phyloP scores from a whole-genome alignment of 2,113 vertebrate species.

The Oreochromis aureus region DNA sequence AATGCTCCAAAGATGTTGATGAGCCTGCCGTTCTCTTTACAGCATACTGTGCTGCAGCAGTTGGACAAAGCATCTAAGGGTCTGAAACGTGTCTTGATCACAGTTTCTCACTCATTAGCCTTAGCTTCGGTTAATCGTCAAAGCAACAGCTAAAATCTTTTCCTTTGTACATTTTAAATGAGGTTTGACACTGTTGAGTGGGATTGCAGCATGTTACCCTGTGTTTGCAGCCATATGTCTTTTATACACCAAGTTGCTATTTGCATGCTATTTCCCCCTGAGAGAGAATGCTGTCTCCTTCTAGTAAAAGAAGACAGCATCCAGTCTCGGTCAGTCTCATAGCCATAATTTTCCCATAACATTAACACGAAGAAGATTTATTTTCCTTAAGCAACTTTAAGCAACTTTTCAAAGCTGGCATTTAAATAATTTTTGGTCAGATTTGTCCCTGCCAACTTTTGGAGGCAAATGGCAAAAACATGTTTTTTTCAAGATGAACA shows the following conservation, averaged over 20 bases:
- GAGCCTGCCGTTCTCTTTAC: neutral
- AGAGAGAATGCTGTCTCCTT: neutral
- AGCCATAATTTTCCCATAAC: neutral
- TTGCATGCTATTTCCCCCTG: neutral
- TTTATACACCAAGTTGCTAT: neutral
- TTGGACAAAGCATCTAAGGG: neutral
- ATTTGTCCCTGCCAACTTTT: neutral
- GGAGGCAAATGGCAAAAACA: neutral
- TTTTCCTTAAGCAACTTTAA: neutral
- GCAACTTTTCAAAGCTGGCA: neutral
- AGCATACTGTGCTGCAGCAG: neutral
- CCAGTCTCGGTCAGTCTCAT: neutral
- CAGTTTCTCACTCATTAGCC: neutral
- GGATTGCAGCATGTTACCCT: neutral
- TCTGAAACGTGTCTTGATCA: neutral
- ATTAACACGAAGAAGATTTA: neutral
- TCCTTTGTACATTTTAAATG: neutral
- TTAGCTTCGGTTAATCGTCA: neutral
- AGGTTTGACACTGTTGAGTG: neutral
- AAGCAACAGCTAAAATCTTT: neutral
- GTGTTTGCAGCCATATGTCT: neutral
- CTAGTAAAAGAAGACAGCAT: neutral
- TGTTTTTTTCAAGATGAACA: neutral
- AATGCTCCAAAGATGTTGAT: neutral
- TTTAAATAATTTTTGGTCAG: neutral